phyloP scores from a whole-genome alignment of 2,113 vertebrate species.

The Burhinus oedicnemus region DNA sequence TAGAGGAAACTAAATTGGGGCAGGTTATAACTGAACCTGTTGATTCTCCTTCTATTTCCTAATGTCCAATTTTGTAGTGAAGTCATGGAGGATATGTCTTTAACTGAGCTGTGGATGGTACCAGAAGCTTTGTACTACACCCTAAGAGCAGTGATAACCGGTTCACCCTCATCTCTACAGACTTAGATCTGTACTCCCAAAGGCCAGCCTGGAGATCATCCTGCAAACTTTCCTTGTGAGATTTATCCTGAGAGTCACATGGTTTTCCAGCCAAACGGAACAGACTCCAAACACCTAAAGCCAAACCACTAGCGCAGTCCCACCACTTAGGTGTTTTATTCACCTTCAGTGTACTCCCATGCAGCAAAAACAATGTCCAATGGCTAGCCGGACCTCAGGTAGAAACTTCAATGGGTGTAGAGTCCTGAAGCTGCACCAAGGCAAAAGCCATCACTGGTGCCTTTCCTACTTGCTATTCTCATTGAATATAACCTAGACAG shows the following conservation, averaged over 20 bases:
- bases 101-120: background rate
- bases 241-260: background rate
- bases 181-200: background rate
- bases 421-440: background rate
- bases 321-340: background rate
- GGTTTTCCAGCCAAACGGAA: background rate
- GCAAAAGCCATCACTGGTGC: background rate
- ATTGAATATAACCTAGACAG: background rate
- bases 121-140: background rate
- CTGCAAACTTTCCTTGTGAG: background rate
- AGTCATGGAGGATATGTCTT: background rate
- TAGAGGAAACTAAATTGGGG: background rate
- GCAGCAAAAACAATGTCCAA: background rate
- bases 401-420: too few relatives aligned
- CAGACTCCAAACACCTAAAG: background rate
- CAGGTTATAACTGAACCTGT: background rate
- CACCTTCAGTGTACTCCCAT: accelerated
- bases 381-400: background rate
- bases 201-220: background rate
- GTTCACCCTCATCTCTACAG: background rate
- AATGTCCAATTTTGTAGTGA: background rate
- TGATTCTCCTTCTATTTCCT: background rate
- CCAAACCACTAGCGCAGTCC: background rate
- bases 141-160: background rate
- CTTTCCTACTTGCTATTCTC: background rate